These are phyloP conservation scores for Mesoclemmys tuberculata DNA, from an alignment of 2,113 vertebrate genomes.

Conservation along the genomic window DNA sequence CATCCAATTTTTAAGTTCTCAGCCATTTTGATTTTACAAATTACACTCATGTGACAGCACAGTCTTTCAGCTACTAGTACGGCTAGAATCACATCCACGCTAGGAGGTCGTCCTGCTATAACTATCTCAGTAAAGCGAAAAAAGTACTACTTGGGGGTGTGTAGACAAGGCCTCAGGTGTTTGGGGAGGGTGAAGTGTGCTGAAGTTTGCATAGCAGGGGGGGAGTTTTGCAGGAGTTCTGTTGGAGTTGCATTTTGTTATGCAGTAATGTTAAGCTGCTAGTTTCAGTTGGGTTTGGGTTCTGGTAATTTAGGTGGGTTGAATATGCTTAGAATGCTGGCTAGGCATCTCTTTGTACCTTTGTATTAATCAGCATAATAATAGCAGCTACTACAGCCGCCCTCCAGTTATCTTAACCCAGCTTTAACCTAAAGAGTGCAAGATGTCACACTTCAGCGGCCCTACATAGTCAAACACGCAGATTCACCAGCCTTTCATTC, in stretches of 20 bases:
- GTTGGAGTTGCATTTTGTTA: background rate
- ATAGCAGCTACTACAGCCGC: background rate
- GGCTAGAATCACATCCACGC: background rate
- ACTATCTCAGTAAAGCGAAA: background rate
- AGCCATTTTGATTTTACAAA: background rate
- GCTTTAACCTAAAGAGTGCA: slow-evolving; percentile 31
- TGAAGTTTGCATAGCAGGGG: background rate
- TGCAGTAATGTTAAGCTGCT: background rate
- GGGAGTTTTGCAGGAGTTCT: background rate
- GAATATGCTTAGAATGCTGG: background rate
- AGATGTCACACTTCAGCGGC: slow-evolving; percentile 29
- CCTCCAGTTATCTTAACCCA: slow-evolving; percentile 11
- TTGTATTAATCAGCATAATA: slow-evolving; percentile 26
- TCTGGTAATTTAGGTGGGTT: background rate
- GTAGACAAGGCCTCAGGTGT: slow-evolving; percentile 43
- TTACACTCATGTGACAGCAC: background rate
- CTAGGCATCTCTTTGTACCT: background rate
- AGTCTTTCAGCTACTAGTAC: background rate
- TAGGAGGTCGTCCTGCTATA: background rate
- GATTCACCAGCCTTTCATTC: slow-evolving; percentile 51
- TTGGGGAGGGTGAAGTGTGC: background rate
- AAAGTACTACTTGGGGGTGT: slow-evolving; percentile 49
- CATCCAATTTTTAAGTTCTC: background rate
- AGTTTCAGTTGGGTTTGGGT: background rate
- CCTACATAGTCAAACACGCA: background rate